Base-by-base conservation (phyloP, 2,113 vertebrate species). In the Oplegnathus fasciatus region DNA sequence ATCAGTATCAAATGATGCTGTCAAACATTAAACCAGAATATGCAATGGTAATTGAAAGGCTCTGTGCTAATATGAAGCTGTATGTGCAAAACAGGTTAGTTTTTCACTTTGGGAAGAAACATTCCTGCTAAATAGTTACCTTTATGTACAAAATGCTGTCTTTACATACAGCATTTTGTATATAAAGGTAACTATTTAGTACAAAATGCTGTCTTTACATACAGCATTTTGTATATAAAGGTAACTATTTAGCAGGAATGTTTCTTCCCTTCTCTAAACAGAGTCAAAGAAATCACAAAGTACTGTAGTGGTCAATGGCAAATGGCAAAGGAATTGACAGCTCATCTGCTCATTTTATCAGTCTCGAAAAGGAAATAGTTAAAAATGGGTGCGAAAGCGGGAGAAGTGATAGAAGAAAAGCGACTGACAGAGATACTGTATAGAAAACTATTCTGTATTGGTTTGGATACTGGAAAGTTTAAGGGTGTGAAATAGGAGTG, bases 311-410 rank as follows among this genome's bases (percentile, higher is more conserved):
- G 52, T 64, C 30, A 70, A 22, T 78, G 42, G 18, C n/a, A 42
- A 76, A 65, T 74, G 32, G 24, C 30, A 58, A 70, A 60, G 11
- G 34, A 65, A 73, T 28, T 74, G 44, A 40, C 44, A 44, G 18
- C 44, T 74, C 42, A 68, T 67, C 46, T 71, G 28, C 64, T 60
- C 52, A 57, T 60, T 50, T 46, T 15, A 37, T 68, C 26, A 55
- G 18, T 64, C 26, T 28, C 61, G 58, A 46, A 20, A 57, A 22
- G 48, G 30, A 80, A 81, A 79, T 40, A 14, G 9, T 14, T n/a
- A 22, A 26, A 52, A 72, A 72, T 68, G 67, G 3, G 5, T 42
- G 37, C 64, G 70, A 70, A 65, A 44, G 50, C 6, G 1, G 50
- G 22, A 37, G 61, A 64, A 28, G n/a, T n/a, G 22, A 71, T 18